Base-by-base conservation (phyloP, 2,113 vertebrate species). In the Pithys albifrons region DNA sequence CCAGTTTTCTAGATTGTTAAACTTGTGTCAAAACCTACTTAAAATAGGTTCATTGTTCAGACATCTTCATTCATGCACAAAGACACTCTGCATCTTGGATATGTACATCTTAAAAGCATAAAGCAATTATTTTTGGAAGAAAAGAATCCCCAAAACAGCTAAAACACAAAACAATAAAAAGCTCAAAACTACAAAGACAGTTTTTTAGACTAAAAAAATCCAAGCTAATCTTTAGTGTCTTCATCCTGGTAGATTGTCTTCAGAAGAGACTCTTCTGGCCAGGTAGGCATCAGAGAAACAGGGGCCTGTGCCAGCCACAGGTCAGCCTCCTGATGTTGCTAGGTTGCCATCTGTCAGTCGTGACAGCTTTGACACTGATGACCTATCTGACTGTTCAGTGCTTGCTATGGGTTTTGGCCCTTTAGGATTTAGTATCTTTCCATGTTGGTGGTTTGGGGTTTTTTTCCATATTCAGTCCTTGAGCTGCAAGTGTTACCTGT, bases 401-500 rank as follows among this genome's bases (percentile, higher is more conserved):
- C 33, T 69, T 65, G 46, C 19, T 48, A 14, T 12, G 13, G 4
- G 0, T 24, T 73, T 81, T 20, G 1, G 2, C 9, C 12, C 19
- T 78, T 64, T 13, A 64, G 54, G 19, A 46, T 76, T 86, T 80
- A 15, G 14, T 43, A 13, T 45, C 24, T 71, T 76, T 62, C 24
- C 3, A 3, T 14, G 2, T 5, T 84, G 8, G 37, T 41, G 7
- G 3, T 46, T 81, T 41, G n/a, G 5, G 1, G 2, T 31, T 31
- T 43, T 45, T n/a, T 27, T 12, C 51, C 4, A 1, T 35, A 27
- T 66, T 54, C 25, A 59, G 17, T 52, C 11, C 28, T 81, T 59
- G 17, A 54, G 31, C 37, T 89, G 35, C 16, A 62, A 28, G 11
- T 17, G 27, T 45, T 62, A 15, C 13, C 19, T 91, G 51, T 62